phyloP scores from a whole-genome alignment of 2,113 vertebrate species.

The Acanthisitta chloris region DNA sequence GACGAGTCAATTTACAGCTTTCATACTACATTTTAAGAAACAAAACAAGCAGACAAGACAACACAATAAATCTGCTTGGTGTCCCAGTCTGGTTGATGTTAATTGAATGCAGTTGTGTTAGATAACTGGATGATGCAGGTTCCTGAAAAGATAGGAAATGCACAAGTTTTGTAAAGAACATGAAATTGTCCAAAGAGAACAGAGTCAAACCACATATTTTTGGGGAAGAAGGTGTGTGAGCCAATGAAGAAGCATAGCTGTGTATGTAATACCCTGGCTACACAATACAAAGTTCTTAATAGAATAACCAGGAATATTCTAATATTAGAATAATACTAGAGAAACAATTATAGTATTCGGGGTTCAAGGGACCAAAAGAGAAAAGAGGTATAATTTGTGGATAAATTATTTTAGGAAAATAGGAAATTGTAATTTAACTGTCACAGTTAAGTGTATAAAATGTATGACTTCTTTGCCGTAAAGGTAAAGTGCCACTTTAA shows the following conservation, averaged over 20 bases:
- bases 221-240: not conserved
- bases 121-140: not conserved
- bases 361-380: not conserved
- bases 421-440: not conserved
- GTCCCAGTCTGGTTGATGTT: slow-evolving; percentile 17
- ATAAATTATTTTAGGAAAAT: not conserved
- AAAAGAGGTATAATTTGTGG: not conserved
- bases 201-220: not conserved
- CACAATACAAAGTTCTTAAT: not conserved
- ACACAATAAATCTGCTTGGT: slow-evolving; percentile 42
- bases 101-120: slow-evolving; percentile 29
- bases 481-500: not conserved
- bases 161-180: not conserved
- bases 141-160: not conserved
- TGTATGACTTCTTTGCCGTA: not conserved
- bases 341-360: not conserved
- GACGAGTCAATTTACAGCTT: slow-evolving; percentile 65
- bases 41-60: slow-evolving; percentile 37
- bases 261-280: not conserved
- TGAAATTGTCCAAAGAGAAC: not conserved
- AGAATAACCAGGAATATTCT: not conserved
- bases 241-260: not conserved
- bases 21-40: slow-evolving; percentile 54
- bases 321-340: not conserved
- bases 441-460: not conserved